Percentiles rank a stretch among this genome's conserved stretches.
Conservation (phyloP, 2,797 vertebrate species). For the Sciaenops ocellatus region DNA sequence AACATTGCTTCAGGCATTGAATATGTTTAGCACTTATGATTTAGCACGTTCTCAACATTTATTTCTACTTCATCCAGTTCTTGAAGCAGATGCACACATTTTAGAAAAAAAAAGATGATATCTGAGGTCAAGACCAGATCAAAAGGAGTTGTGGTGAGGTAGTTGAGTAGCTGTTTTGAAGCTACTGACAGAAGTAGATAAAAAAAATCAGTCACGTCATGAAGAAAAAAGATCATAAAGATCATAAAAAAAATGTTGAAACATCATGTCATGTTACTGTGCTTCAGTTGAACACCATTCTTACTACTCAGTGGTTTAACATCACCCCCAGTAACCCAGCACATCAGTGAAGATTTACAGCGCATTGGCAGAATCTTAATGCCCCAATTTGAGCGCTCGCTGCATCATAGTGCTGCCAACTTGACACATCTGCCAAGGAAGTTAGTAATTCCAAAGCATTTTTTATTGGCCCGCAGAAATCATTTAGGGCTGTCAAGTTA, state of each 20-base stretch:
- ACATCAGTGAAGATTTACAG: conserved; percentile 48
- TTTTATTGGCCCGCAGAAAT: conserved; percentile 33
- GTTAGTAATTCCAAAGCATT: conserved; percentile 38
- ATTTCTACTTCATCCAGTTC: conserved; percentile 6
- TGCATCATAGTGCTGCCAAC: conserved; percentile 50
- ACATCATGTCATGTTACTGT: conserved; percentile 44
- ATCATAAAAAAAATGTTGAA: conserved; percentile 26
- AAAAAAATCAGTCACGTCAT: conserved; percentile 15
- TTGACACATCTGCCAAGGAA: conserved; percentile 62
- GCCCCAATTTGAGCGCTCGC: conserved; percentile 40
- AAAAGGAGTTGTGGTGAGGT: not conserved
- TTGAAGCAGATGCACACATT: conserved; percentile 35
- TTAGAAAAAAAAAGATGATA: not conserved
- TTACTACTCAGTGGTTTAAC: conserved; percentile 41
- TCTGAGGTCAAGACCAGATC: not conserved
- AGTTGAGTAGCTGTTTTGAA: conserved; percentile 24
- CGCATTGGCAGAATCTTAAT: conserved; percentile 63
- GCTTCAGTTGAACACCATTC: conserved; percentile 39
- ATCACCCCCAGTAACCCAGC: conserved; percentile 51
- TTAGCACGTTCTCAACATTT: conserved; percentile 9
- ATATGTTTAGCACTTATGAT: conserved; percentile 27
- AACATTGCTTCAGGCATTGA: conserved; percentile 25
- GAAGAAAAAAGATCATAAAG: conserved; percentile 20
- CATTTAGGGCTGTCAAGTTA: conserved; percentile 43
- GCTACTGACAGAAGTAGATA: conserved; percentile 25